Evolutionary conservation across 2,888 invertebrate species (phyloP).

Genomic region (Ctena decussata): DNA sequence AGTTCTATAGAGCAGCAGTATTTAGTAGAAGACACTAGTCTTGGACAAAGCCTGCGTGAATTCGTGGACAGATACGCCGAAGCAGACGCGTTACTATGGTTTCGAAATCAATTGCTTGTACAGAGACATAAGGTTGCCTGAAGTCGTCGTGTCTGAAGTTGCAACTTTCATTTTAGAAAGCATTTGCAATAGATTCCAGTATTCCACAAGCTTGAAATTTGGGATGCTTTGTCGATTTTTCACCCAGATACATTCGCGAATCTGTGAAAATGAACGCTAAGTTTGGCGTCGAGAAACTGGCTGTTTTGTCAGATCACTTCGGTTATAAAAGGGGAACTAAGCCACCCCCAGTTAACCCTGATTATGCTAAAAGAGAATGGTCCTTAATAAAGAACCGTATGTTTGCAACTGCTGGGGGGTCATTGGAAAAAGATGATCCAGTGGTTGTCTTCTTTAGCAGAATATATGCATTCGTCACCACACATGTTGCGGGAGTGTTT

Average conservation of each 20-base stretch:
- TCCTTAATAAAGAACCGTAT: conserved; percentile 34
- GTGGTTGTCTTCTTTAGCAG: conserved; percentile 15
- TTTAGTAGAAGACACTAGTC: conserved; percentile 26
- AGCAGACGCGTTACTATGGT: background rate
- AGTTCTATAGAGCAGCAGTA: too few species aligned
- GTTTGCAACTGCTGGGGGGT: conserved; percentile 11
- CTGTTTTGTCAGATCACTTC: conserved; percentile 16
- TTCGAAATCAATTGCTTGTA: conserved; percentile 22
- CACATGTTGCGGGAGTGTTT: conserved; percentile 4
- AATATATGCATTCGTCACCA: conserved; percentile 19
- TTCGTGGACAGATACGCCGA: conserved; percentile 11
- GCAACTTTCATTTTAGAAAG: conserved; percentile 2
- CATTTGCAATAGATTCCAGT: background rate
- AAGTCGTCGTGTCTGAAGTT: conserved; percentile 26
- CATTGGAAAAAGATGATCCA: background rate
- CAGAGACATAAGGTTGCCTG: conserved; percentile 20
- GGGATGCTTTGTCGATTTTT: too few species aligned
- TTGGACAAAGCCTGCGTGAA: conserved; percentile 9
- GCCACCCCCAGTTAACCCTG: conserved; percentile 29
- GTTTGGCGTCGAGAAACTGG: conserved; percentile 20
- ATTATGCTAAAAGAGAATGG: conserved; percentile 23
- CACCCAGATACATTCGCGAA: conserved; percentile 16
- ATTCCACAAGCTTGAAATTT: conserved; percentile 33
- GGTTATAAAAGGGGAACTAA: conserved; percentile 26
- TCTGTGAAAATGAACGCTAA: conserved; percentile 17